phyloP scores from a whole-genome alignment of 2,888 invertebrate genomes.

The Colletes collaris region DNA sequence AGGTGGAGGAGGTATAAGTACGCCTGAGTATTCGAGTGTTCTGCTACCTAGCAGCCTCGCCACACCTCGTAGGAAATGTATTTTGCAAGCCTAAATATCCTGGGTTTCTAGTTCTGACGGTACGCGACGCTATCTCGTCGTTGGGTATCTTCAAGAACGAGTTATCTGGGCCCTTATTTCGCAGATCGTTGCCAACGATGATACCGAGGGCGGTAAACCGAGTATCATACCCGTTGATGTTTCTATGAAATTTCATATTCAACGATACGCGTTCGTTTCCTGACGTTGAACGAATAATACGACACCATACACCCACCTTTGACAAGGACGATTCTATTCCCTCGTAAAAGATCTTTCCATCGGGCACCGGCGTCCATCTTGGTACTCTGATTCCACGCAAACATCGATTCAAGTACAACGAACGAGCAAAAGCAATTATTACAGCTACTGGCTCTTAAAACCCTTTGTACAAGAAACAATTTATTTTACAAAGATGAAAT shows the following conservation, averaged over 20 bases:
- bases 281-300: conserved; percentile 18
- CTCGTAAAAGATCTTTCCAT: too few species aligned
- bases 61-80: conserved; percentile 73
- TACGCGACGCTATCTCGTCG: conserved; percentile 58
- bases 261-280: conserved; percentile 16
- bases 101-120: conserved; percentile 42
- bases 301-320: background rate
- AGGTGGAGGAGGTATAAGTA: conserved; percentile 69
- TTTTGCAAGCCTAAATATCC: conserved; percentile 75
- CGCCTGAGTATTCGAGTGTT: conserved; percentile 72
- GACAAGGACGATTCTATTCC: background rate
- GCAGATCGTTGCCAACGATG: conserved; percentile 58
- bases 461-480: too few species aligned
- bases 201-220: conserved; percentile 41
- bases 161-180: conserved; percentile 68
- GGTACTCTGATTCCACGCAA: too few species aligned
- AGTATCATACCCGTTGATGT: conserved; percentile 48
- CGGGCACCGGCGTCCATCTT: too few species aligned
- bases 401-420: too few species aligned
- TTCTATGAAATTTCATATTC: conserved; percentile 37
- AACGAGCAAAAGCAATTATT: too few species aligned
- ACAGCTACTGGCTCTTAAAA: too few species aligned
- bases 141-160: conserved; percentile 53
- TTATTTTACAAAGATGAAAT: too few species aligned
- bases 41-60: conserved; percentile 65